Evolutionary conservation across 2,888 invertebrate genomes (phyloP).

Genomic region (Dyspetes luteomarginatus): DNA sequence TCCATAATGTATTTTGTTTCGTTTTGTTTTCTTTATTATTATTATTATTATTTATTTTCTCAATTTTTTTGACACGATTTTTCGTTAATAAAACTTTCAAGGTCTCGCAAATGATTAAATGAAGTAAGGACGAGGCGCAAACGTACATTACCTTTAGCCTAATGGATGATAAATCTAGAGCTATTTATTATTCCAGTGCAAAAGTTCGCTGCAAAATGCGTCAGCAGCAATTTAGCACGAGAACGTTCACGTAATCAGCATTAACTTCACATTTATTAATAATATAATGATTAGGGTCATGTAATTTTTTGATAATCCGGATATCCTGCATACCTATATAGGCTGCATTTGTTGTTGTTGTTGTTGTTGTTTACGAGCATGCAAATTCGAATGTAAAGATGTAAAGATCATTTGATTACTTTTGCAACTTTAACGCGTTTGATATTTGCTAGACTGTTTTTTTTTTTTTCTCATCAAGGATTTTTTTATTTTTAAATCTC

Average conservation of each 20-base stretch:
- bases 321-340: constrained; percentile 53
- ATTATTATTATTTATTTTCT: constrained; percentile 19
- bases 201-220: constrained; percentile 59
- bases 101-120: constrained; percentile 55
- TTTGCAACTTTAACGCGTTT: constrained; percentile 69
- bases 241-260: constrained; percentile 58
- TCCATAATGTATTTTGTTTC: constrained; percentile 40
- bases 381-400: constrained; percentile 30
- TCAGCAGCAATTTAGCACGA: constrained; percentile 64
- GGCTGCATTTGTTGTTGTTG: not conserved
- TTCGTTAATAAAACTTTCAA: constrained; percentile 57
- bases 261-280: constrained; percentile 67
- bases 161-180: constrained; percentile 63
- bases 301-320: constrained; percentile 61
- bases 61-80: constrained; percentile 63
- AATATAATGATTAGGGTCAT: constrained; percentile 63
- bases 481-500: constrained; percentile 16
- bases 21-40: constrained; percentile 32
- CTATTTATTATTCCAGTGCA: constrained; percentile 59
- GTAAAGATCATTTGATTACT: constrained; percentile 73
- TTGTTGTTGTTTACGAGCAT: constrained; percentile 16
- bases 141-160: constrained; percentile 59
- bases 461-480: constrained; percentile 39
- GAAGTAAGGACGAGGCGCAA: constrained; percentile 57
- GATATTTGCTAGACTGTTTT: constrained; percentile 55